phyloP scores from a whole-genome alignment of 2,888 invertebrate genomes.

The Erebia palarica region DNA sequence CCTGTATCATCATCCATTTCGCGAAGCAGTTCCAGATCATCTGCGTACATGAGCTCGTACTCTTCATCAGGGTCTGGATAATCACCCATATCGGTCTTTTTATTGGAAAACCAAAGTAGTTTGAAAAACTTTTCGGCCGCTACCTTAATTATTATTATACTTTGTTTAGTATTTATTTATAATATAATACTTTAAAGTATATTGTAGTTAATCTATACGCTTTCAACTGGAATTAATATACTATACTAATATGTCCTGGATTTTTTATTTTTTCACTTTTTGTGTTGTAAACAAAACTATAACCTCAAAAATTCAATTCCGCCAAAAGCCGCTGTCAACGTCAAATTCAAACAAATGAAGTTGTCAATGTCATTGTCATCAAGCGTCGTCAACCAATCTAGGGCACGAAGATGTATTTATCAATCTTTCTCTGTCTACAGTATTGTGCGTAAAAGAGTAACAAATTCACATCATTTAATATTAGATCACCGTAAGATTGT shows the following conservation, averaged over 20 bases:
- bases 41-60: constrained; percentile 87
- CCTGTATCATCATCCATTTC: constrained; percentile 69
- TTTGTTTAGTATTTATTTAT: not conserved
- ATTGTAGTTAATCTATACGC: no score
- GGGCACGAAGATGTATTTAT: no score
- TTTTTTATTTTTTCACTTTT: not conserved
- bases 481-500: no score
- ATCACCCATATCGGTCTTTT: constrained; percentile 65
- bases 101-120: not conserved
- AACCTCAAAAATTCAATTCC: not conserved
- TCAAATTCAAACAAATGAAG: not conserved
- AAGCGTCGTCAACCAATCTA: no score
- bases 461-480: no score
- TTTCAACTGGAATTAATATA: not conserved
- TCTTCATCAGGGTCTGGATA: constrained; percentile 84
- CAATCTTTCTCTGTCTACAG: no score
- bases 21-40: constrained; percentile 85
- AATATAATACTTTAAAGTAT: no score
- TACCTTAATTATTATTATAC: not conserved
- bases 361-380: no score
- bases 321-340: not conserved
- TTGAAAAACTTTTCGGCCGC: not conserved
- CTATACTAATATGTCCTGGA: not conserved
- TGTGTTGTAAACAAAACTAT: not conserved
- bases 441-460: no score